Conservation (phyloP, 2,113 vertebrate species). For the Rhea pennata region DNA sequence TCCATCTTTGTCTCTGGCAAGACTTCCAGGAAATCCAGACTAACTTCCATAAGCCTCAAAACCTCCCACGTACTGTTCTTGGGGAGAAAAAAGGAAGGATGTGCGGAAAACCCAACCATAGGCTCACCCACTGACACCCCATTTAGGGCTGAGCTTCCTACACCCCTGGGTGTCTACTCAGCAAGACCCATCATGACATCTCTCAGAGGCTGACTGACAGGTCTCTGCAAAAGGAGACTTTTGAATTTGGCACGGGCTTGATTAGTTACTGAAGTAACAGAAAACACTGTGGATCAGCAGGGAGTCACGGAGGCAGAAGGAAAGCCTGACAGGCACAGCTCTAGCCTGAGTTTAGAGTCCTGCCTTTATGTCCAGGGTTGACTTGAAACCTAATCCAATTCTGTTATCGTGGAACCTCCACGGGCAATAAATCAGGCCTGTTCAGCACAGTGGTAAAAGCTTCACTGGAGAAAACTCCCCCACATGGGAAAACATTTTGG, state of each 20-base stretch:
- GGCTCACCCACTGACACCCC: not conserved
- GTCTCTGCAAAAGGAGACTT: not conserved
- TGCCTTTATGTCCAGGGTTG: not conserved
- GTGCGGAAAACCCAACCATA: accelerated
- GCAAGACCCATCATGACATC: too few species aligned
- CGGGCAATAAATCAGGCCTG: not conserved
- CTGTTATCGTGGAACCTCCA: not conserved
- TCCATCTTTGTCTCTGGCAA: not conserved
- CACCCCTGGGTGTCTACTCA: accelerated
- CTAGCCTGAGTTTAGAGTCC: not conserved
- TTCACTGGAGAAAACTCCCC: not conserved
- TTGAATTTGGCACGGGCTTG: not conserved
- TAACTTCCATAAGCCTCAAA: not conserved
- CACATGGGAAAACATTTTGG: not conserved
- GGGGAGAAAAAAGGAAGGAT: not conserved
- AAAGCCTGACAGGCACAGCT: not conserved
- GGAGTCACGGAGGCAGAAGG: not conserved
- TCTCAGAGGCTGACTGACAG: not conserved
- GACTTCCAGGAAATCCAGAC: not conserved
- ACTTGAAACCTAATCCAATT: not conserved
- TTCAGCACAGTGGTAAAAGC: not conserved
- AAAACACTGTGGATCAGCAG: not conserved
- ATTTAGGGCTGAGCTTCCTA: accelerated
- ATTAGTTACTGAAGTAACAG: not conserved
- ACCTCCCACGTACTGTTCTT: not conserved